Evolutionary conservation across 1,140 invertebrate species (phyloP).

Genomic region (Rhagoletis zephyria): DNA sequence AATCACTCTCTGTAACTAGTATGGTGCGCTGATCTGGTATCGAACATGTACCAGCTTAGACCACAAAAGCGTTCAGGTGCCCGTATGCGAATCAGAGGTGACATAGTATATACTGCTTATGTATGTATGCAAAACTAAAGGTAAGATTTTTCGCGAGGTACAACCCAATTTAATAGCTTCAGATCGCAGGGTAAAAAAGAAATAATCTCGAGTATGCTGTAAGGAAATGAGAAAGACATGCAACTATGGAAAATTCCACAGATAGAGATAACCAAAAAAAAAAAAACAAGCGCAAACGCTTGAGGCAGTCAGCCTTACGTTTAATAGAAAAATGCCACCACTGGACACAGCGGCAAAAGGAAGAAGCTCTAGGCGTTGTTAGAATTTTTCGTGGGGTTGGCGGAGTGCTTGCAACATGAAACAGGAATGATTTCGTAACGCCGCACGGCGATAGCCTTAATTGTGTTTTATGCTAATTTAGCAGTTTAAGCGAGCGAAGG

Average conservation of each 20-base stretch:
- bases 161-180: not conserved
- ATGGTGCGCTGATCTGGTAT: no score
- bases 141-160: not conserved
- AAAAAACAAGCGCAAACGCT: not conserved
- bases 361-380: not conserved
- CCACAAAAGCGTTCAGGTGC: not conserved
- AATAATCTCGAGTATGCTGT: not conserved
- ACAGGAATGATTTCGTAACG: not conserved
- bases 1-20: no score
- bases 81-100: not conserved
- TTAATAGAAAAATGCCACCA: not conserved
- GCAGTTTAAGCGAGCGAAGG: not conserved
- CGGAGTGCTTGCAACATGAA: constrained; percentile 25
- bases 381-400: not conserved
- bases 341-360: not conserved
- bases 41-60: no score
- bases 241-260: not conserved
- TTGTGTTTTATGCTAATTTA: constrained; percentile 55
- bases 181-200: not conserved
- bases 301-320: not conserved
- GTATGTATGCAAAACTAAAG: not conserved
- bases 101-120: no score
- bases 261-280: constrained; percentile 24
- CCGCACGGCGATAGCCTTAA: constrained; percentile 53
- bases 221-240: not conserved